Evolutionary conservation across 2,797 vertebrate species (phyloP).

Genomic region (Pseudotriccus pelzelni): DNA sequence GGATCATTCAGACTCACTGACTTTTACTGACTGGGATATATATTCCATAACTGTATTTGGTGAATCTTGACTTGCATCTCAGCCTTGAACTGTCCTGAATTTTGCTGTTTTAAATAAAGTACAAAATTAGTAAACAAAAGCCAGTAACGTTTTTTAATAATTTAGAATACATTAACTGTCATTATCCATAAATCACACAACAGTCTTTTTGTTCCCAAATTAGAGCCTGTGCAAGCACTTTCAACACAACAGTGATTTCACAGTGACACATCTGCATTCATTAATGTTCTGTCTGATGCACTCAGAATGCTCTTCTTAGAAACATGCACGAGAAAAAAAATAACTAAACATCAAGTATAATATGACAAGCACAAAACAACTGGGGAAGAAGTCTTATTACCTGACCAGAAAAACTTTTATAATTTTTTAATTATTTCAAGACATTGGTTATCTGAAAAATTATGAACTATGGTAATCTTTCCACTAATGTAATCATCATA

Average conservation of each 20-base stretch:
- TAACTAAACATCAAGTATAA: neutral
- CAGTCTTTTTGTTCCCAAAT: neutral
- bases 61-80: neutral
- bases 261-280: neutral
- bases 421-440: neutral
- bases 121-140: neutral
- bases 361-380: neutral
- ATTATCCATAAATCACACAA: neutral
- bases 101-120: neutral
- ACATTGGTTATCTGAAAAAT: neutral
- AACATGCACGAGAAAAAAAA: neutral
- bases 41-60: neutral
- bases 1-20: neutral
- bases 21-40: neutral
- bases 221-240: neutral
- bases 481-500: neutral
- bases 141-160: neutral
- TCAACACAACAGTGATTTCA: neutral
- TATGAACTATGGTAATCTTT: neutral
- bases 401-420: neutral
- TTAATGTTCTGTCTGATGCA: neutral
- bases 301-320: neutral
- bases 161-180: neutral
- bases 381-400: neutral
- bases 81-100: neutral